phyloP scores from a whole-genome alignment of 64 coral and sea anemone species.

The Dendrophyllia cribrosa region DNA sequence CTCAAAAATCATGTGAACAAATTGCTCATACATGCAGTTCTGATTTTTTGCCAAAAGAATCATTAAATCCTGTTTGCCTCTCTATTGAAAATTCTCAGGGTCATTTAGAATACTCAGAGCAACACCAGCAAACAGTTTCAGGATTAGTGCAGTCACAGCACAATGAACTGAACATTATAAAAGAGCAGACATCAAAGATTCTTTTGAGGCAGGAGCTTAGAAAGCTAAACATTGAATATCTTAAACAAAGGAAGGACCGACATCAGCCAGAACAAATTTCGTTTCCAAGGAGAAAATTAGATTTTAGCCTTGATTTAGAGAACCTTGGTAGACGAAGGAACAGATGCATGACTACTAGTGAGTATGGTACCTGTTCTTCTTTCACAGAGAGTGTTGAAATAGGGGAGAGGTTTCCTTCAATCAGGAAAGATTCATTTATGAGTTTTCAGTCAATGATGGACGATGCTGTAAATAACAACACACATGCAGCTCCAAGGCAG shows the following conservation, averaged over 20 bases:
- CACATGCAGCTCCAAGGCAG: not conserved
- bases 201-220: constrained; percentile 65
- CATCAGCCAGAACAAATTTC: constrained; percentile 7
- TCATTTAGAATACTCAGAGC: not conserved
- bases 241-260: constrained; percentile 22
- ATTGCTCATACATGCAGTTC: not conserved
- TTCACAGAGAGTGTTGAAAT: constrained; percentile 46
- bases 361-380: constrained; percentile 83
- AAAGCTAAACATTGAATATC: constrained; percentile 80
- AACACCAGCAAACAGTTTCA: constrained; percentile 40
- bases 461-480: constrained; percentile 28
- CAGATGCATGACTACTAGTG: constrained; percentile 67
- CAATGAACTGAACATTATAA: constrained; percentile 59
- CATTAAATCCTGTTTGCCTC: not conserved
- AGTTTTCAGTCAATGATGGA: constrained; percentile 27
- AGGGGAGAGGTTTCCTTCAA: not conserved
- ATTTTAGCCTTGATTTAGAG: constrained; percentile 76
- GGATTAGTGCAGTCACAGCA: constrained; percentile 67
- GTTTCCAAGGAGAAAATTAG: constrained; percentile 57
- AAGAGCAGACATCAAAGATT: constrained; percentile 60
- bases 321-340: not conserved
- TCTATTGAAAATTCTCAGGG: not conserved
- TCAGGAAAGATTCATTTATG: constrained; percentile 4
- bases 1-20: not conserved
- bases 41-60: not conserved